Evolutionary conservation across 2,888 invertebrate genomes (phyloP).

Genomic region (Sisyra terminalis): DNA sequence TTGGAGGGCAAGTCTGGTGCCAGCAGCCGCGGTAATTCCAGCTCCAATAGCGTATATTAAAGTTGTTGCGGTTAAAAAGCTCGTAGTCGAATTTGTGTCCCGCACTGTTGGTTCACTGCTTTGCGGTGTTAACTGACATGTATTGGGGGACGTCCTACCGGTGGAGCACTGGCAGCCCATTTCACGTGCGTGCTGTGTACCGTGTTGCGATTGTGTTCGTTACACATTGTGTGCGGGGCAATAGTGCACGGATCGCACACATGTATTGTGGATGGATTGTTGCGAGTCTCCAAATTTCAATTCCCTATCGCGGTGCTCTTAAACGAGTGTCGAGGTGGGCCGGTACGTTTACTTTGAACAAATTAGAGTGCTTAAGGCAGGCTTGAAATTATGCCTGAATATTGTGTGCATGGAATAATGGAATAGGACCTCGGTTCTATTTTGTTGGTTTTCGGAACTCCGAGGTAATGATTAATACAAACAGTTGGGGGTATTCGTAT

Average conservation of each 20-base stretch:
- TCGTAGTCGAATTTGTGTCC: constrained; percentile 26
- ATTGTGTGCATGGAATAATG: too few species aligned
- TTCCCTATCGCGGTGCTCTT: constrained; percentile 16
- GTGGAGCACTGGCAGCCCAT: not conserved
- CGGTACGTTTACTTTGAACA: constrained; percentile 40
- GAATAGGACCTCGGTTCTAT: too few species aligned
- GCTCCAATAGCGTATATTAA: constrained; percentile 52
- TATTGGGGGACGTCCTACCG: constrained; percentile 18
- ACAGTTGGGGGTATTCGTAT: too few species aligned
- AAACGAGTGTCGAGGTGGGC: constrained; percentile 5
- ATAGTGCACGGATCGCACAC: not conserved
- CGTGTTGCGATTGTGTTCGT: not conserved
- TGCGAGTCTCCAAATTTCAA: not conserved
- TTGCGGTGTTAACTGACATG: constrained; percentile 15
- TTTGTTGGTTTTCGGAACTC: too few species aligned
- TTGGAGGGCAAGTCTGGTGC: constrained; percentile 43
- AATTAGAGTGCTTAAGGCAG: too few species aligned
- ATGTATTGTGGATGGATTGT: not conserved
- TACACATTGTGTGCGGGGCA: not conserved
- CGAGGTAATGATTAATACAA: too few species aligned
- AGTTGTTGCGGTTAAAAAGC: constrained; percentile 43
- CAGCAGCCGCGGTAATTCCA: constrained; percentile 58
- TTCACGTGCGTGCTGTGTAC: not conserved
- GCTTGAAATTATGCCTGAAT: too few species aligned
- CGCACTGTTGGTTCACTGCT: constrained; percentile 31